phyloP scores from a whole-genome alignment of 1,140 invertebrate genomes.

The Tetranychus urticae region DNA sequence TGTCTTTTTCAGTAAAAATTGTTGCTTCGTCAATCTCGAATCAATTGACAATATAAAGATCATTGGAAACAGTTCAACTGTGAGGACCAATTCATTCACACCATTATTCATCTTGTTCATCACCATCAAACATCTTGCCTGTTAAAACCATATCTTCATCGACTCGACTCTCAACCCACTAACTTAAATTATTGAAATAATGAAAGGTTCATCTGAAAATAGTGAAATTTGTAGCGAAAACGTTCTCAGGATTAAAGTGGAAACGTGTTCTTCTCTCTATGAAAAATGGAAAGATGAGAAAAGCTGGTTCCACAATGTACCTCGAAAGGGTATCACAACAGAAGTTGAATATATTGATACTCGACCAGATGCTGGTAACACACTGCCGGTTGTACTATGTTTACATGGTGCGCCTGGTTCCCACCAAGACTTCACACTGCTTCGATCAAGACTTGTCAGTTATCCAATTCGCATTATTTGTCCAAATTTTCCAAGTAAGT shows the following conservation, averaged over 20 bases:
- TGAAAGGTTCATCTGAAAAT: too few relatives aligned
- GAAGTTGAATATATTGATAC: conserved; percentile 4
- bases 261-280: neutral
- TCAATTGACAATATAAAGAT: too few relatives aligned
- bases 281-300: neutral
- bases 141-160: too few relatives aligned
- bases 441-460: neutral
- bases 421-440: neutral
- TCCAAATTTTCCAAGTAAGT: neutral
- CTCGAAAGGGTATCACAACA: neutral
- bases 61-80: too few relatives aligned
- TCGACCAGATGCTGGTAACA: neutral
- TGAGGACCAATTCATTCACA: too few relatives aligned
- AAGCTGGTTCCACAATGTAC: neutral
- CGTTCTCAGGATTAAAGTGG: neutral
- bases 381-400: neutral
- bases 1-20: too few relatives aligned
- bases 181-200: too few relatives aligned
- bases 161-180: too few relatives aligned
- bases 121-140: too few relatives aligned
- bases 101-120: too few relatives aligned
- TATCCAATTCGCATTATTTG: neutral
- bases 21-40: too few relatives aligned
- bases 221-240: neutral
- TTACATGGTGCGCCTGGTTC: conserved; percentile 5